These are phyloP conservation scores for Melanotaenia boesemani DNA, from an alignment of 2,797 vertebrate species.

Conservation along the genomic window DNA sequence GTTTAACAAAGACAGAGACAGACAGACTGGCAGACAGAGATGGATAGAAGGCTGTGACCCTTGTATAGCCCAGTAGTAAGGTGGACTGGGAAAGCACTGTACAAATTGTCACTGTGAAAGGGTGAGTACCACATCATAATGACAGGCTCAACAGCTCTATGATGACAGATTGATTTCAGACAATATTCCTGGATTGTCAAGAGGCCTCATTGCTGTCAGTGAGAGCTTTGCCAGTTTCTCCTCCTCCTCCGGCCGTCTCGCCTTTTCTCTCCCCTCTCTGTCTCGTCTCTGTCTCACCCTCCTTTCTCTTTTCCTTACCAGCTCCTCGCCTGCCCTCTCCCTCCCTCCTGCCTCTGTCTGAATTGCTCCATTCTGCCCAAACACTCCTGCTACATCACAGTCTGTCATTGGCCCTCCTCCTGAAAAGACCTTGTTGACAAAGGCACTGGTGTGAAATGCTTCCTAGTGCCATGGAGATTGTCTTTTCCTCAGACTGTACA, in stretches of 20 bases:
- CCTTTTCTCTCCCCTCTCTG: constrained; percentile 42
- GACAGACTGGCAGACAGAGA: constrained; percentile 56
- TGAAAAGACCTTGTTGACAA: constrained; percentile 72
- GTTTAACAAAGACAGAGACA: constrained; percentile 55
- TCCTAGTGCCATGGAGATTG: constrained; percentile 64
- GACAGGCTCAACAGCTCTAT: constrained; percentile 72
- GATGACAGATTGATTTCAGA: constrained; percentile 79
- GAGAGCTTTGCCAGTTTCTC: constrained; percentile 74
- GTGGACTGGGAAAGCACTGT: constrained; percentile 70
- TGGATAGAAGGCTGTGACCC: constrained; percentile 66
- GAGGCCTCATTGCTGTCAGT: constrained; percentile 78
- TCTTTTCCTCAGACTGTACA: constrained; percentile 38
- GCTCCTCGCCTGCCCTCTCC: constrained; percentile 38
- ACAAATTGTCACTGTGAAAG: constrained; percentile 78
- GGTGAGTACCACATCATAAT: constrained; percentile 73
- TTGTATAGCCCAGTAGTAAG: constrained; percentile 50
- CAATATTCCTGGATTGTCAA: constrained; percentile 76
- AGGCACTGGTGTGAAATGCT: constrained; percentile 72
- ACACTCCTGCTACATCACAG: constrained; percentile 69
- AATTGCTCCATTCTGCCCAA: constrained; percentile 70
- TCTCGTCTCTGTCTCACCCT: constrained; percentile 64
- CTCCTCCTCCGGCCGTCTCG: constrained; percentile 55
- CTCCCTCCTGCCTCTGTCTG: constrained; percentile 52
- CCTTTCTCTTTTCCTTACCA: constrained; percentile 62
- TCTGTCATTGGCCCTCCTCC: constrained; percentile 64